phyloP scores from a whole-genome alignment of 2,888 invertebrate genomes.

The Chymomyza procnemis region DNA sequence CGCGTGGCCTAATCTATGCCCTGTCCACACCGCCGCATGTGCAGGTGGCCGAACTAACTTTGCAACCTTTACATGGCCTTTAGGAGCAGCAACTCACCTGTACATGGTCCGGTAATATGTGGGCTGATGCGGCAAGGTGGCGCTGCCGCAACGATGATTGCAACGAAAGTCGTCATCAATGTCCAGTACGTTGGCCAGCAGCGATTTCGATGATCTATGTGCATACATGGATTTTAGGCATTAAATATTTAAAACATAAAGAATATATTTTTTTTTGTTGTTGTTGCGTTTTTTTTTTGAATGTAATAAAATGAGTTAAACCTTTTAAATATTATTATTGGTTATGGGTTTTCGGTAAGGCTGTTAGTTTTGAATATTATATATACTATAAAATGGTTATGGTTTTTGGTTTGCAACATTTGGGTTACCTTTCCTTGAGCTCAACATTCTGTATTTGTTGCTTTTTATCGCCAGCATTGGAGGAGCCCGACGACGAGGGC shows the following conservation, averaged over 20 bases:
- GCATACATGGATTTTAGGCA: neutral
- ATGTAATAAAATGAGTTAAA: neutral
- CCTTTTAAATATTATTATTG: neutral
- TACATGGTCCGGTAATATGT: conserved; percentile 86
- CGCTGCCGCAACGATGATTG: conserved; percentile 82
- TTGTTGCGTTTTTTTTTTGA: neutral
- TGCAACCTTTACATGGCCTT: conserved; percentile 16
- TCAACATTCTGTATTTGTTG: conserved; percentile 88
- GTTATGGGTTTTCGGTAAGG: neutral
- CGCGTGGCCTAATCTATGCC: conserved; percentile 72
- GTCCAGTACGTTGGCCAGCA: conserved; percentile 96
- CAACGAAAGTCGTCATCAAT: conserved; percentile 97
- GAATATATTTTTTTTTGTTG: neutral
- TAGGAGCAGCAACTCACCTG: conserved; percentile 74
- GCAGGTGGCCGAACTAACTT: conserved; percentile 46
- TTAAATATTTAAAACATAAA: neutral
- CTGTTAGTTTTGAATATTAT: neutral
- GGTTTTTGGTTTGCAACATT: neutral
- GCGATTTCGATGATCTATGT: conserved; percentile 90
- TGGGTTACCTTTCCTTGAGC: conserved; percentile 85
- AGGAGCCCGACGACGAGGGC: conserved; percentile 82
- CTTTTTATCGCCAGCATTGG: conserved; percentile 79
- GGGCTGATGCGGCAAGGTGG: conserved; percentile 81
- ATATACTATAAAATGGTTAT: neutral
- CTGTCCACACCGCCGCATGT: conserved; percentile 68